Evolutionary conservation across 1,140 invertebrate genomes (phyloP), one percentile per base, ranked within the genome.

Genomic region (Holotrichia oblita): DNA sequence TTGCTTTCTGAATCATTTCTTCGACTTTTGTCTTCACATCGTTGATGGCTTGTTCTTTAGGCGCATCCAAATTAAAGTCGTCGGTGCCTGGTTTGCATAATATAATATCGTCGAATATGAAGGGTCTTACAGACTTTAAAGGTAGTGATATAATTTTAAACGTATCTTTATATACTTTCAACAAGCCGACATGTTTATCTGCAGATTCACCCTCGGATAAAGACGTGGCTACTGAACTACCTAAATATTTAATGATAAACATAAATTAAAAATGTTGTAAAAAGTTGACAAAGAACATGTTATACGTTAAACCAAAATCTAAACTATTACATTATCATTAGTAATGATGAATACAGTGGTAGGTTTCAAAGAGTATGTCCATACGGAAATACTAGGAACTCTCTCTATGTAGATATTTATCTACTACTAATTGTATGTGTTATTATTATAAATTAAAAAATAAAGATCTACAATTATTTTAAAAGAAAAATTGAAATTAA

Each of bases 171-270:
- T 22, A 48, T 12, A 76, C 24, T 27, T 55, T 20, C 17, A 76
- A 22, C 2, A 76, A 20, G 8, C 75, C 75, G 6, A 76, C 44
- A 22, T 76, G 41, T 12, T 76, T 76, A 10, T 55, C 44, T 55
- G 12, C 17, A 3, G 75, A 14, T 76, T 76, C 75, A 14, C 75
- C 75, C 20, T 44, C 75, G 2, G 41, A 76, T 27, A 76, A 34
- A 55, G 75, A 76, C 6, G 75, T 76, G 9, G 75, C 75, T 12
- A 76, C 75, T 1, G 75, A 76, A 76, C 75, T 76, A n/a, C 73
- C 73, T 74, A 55, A 34, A 34, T 2, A 34, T 1, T 34, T 34
- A 4, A 4, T 2, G 27, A 34, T 34, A 34, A 34, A 2, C 27
- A 34, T 34, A 34, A 34, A 34, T 34, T 2, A 34, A 34, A 34